These are phyloP conservation scores for Holothuria glaberrima DNA, from an alignment of 35 echinoderm and acorn worm species.

Conservation along the genomic window DNA sequence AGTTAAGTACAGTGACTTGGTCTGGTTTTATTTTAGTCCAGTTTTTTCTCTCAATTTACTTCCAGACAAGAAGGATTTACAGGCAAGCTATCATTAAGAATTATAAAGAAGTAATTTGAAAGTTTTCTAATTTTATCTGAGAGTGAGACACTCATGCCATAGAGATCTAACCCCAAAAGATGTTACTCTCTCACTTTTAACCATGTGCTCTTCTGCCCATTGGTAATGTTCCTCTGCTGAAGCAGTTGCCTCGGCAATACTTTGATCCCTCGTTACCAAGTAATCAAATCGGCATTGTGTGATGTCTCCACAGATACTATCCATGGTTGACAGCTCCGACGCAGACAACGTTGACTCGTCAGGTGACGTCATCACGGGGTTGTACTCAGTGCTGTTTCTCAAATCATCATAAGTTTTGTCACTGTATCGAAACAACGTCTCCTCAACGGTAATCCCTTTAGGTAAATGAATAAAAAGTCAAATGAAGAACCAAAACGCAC, in stretches of 20 bases:
- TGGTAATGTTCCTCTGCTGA: not conserved
- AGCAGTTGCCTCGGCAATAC: not conserved
- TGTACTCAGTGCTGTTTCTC: not conserved
- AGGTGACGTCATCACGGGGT: conserved; percentile 15
- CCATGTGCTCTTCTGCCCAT: not conserved
- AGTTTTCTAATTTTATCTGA: too few relatives aligned
- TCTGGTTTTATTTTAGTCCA: too few relatives aligned
- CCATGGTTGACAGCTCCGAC: conserved; percentile 4
- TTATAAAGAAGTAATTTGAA: too few relatives aligned
- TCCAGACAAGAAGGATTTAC: too few relatives aligned
- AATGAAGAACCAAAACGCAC: too few relatives aligned
- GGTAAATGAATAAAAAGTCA: not conserved
- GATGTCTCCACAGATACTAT: conserved; percentile 19
- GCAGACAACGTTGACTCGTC: conserved; percentile 18
- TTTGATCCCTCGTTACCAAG: conserved; percentile 10
- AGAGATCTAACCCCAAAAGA: not conserved
- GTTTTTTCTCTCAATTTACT: too few relatives aligned
- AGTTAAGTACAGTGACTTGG: too few relatives aligned
- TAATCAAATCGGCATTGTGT: conserved; percentile 44
- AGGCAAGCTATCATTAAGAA: too few relatives aligned
- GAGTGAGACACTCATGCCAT: not conserved
- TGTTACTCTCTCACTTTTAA: conserved; percentile 29
- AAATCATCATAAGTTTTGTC: not conserved
- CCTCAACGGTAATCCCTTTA: not conserved
- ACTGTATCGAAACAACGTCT: conserved; percentile 1